Evolutionary conservation across 2,888 invertebrate genomes (phyloP), one percentile per base, ranked within the genome.

Genomic region (Hypomecis atomaria): DNA sequence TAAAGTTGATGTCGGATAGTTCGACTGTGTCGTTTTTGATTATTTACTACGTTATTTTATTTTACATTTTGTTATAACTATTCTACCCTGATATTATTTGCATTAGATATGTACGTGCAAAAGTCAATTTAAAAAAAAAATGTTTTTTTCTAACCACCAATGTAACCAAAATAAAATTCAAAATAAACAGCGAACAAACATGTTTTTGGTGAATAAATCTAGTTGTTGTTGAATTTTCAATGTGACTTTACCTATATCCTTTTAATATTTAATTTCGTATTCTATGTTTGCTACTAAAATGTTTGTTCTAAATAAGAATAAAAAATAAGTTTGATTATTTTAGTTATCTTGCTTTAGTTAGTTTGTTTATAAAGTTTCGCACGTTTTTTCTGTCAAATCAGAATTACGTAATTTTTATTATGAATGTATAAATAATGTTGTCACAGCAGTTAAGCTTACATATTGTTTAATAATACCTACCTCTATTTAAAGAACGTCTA

Each of bases 1-100:
- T 66, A 69, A 68, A 68, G 70, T 70, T 70, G 66, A 33, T 34
- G 10, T 56, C 13, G 6, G 40, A 42, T 7, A 23, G 38, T 42
- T 52, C n/a, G 6, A 33, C 40, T 3, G 13, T 42, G 23, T 33
- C 6, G 6, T n/a, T 52, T 40, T 52, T 33, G 36, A n/a, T 11
- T 4, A 36, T 49, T 49, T 50, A 9, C 13, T 11, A 5, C 13
- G 9, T 13, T 37, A 38, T 50, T 6, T 7, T 13, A 7, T 11
- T 13, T n/a, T 4, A 13, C 7, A 13, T 13, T 49, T 48, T 49
- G n/a, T 4, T n/a, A 10, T n/a, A 6, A 36, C 1, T 8, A 11
- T 36, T 37, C 11, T 4, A 36, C 10, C 34, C 9, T 8, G 7
- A 8, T 0, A 5, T 5, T 10, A 45, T 45, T 13, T 45, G 45